Base-by-base conservation (phyloP, 2,888 invertebrate genomes). In the Erpobdella octoculata region DNA sequence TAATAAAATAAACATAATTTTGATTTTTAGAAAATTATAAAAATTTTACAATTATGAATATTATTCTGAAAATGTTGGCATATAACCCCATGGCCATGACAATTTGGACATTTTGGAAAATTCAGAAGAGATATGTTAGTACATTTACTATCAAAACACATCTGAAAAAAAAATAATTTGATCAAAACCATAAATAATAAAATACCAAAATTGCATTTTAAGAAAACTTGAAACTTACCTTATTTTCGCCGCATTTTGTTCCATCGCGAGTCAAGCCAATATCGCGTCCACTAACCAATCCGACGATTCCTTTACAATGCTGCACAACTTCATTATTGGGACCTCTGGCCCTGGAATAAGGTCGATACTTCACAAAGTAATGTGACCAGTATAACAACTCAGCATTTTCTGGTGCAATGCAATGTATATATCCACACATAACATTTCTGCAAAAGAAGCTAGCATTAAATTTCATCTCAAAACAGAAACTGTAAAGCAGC, bases 371-470 rank as follows among this genome's bases (percentile, higher is more conserved):
- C n/a, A n/a, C n/a, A n/a, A n/a, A n/a, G n/a, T n/a, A n/a, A n/a
- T n/a, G n/a, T n/a, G n/a, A n/a, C n/a, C n/a, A n/a, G n/a, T n/a
- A n/a, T n/a, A n/a, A n/a, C n/a, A n/a, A n/a, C n/a, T n/a, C n/a
- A n/a, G n/a, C n/a, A n/a, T n/a, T n/a, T n/a, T n/a, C n/a, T n/a
- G n/a, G n/a, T n/a, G n/a, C n/a, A n/a, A n/a, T 21, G 46, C 67
- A 67, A 33, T 67, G 67, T n/a, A 67, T 6, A 38, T 33, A 31
- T 25, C 67, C 67, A 67, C 67, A 67, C 46, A 37, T 28, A 15
- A 67, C 67, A 33, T 67, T 31, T n/a, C 67, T 67, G 1, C 21
- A 9, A 6, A n/a, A n/a, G n/a, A n/a, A n/a, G n/a, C n/a, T n/a
- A n/a, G n/a, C n/a, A n/a, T n/a, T n/a, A n/a, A n/a, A n/a, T n/a